phyloP scores from a whole-genome alignment of 2,888 invertebrate species.

The Melanophora roralis region DNA sequence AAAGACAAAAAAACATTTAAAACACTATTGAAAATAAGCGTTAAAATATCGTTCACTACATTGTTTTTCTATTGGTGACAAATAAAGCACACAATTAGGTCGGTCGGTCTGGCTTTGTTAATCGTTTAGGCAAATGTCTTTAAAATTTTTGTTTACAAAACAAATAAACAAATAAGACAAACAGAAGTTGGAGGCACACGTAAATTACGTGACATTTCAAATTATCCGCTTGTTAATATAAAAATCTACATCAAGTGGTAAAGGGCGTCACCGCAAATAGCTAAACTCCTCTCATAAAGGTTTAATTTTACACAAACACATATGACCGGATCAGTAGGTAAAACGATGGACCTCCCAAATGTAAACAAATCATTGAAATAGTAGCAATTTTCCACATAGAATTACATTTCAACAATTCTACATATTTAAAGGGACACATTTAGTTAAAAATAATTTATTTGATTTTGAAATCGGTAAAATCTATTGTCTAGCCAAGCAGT shows the following conservation, averaged over 20 bases:
- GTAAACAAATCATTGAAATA: conserved; percentile 48
- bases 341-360: conserved; percentile 57
- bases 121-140: conserved; percentile 3
- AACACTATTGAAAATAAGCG: not conserved
- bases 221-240: not conserved
- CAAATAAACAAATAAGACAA: conserved; percentile 42
- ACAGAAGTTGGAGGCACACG: conserved; percentile 44
- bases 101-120: not conserved
- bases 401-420: conserved; percentile 41
- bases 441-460: not conserved
- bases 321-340: conserved; percentile 25
- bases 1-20: conserved; percentile 13
- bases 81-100: not conserved
- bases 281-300: not conserved
- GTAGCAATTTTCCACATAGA: conserved; percentile 36
- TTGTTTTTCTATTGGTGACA: not conserved
- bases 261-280: conserved; percentile 55
- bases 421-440: too few species aligned
- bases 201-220: conserved; percentile 39
- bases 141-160: conserved; percentile 46
- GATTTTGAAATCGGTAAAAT: not conserved
- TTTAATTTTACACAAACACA: not conserved
- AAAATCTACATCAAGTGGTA: conserved; percentile 41
- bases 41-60: not conserved
- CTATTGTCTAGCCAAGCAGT: conserved; percentile 21